Base-by-base conservation (phyloP, 2,797 vertebrate species). In the Ara ararauna region DNA sequence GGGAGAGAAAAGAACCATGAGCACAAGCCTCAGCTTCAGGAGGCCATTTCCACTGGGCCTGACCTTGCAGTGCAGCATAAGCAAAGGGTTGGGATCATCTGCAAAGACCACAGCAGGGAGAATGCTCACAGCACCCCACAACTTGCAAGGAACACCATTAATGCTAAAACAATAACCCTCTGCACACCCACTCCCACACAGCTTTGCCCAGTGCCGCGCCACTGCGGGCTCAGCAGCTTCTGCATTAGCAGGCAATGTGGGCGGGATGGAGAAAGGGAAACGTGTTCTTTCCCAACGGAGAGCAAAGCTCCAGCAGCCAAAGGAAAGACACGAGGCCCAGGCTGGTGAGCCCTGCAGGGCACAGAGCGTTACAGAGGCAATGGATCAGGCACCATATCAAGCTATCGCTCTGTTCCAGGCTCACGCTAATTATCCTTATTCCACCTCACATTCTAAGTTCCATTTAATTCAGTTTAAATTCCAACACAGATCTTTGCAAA, bases 261-360 rank as follows among this genome's bases (percentile, higher is more conserved):
- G 67, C 13, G 77, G 66, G 45, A 2, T 56, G 64, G 9, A 64
- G 64, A 53, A 62, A 65, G 54, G 51, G 45, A 56, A 91, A 44
- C 1, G 0, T 3, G 27, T 20, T 87, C 60, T 61, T 11, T 58
- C 10, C 20, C 2, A 7, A 4, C 0, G 54, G 34, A 23, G 72
- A 48, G 47, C 20, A 78, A 61, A 82, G 66, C 74, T 74, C 65
- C 58, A 47, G 85, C 82, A 89, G 62, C 8, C 61, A 6, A 24
- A 8, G 36, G n/a, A 11, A 34, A 67, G 67, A 21, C 1, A 4
- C 0, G 47, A 65, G 60, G 54, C 3, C 48, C 27, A 5, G 51
- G 56, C 11, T 68, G 80, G 56, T 1, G 71, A 62, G 51, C 42
- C 56, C 91, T 11, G 32, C 75, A 13, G 82, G 65, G 62, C 48